Conservation (phyloP, 2,888 invertebrate genomes). For the Odontothrips loti region DNA sequence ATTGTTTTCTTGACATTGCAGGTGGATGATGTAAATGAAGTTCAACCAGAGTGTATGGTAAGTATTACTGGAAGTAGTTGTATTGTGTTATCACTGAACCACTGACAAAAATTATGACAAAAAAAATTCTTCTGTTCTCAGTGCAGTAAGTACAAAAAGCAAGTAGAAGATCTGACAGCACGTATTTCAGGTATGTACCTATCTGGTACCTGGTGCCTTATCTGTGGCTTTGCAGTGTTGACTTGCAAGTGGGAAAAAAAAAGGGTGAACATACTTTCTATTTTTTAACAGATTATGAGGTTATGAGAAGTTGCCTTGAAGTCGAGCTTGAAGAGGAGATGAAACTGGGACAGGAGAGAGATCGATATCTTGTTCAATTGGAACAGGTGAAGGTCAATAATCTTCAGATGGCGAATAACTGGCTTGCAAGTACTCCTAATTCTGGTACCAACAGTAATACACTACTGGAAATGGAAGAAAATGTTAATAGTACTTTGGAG, state of each 20-base stretch:
- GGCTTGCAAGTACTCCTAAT: neutral
- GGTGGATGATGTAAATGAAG: neutral
- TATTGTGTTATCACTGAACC: too few species aligned
- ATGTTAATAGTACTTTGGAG: neutral
- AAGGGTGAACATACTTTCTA: neutral
- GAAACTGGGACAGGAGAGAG: neutral
- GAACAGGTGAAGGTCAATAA: neutral
- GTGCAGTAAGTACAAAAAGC: neutral
- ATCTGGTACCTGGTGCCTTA: neutral
- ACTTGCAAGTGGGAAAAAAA: neutral
- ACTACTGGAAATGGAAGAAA: neutral
- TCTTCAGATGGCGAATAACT: neutral
- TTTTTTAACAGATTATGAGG: neutral
- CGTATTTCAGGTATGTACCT: neutral
- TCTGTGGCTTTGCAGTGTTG: neutral
- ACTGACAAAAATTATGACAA: too few species aligned
- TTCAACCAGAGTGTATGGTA: too few species aligned
- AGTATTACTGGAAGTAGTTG: too few species aligned
- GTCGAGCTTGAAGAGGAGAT: neutral
- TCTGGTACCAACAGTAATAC: neutral
- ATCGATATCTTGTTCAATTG: neutral
- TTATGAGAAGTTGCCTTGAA: neutral
- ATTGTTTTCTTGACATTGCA: neutral
- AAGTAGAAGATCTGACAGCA: neutral
- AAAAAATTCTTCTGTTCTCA: neutral